Conservation (phyloP, 2,888 invertebrate species). For the Xylota sylvarum region DNA sequence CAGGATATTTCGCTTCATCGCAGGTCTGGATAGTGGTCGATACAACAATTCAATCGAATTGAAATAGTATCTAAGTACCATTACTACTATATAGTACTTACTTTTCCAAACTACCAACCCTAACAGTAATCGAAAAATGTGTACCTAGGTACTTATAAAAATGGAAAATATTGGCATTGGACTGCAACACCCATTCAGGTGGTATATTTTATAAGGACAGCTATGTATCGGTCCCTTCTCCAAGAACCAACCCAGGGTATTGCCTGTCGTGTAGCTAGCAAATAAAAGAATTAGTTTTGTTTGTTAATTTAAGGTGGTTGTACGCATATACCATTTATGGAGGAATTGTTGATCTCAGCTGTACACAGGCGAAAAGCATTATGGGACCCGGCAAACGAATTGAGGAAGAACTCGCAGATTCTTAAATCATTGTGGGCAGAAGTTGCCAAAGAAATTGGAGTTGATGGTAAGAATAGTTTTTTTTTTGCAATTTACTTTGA, state of each 20-base stretch:
- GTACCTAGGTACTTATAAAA: no score
- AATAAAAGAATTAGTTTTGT: neutral
- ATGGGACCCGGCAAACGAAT: neutral
- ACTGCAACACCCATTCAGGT: no score
- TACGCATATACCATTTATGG: neutral
- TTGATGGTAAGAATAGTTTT: neutral
- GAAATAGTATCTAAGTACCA: no score
- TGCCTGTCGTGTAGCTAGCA: neutral
- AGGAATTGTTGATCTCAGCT: neutral
- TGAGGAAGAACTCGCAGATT: neutral
- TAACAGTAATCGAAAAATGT: no score
- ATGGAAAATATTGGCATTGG: no score
- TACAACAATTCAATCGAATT: no score
- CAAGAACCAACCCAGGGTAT: neutral
- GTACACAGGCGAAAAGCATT: neutral
- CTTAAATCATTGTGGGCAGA: neutral
- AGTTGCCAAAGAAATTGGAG: neutral
- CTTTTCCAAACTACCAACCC: no score
- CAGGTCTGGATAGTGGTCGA: no score
- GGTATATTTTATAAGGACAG: no score
- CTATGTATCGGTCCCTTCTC: neutral
- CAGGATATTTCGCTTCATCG: no score
- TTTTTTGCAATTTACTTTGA: no score
- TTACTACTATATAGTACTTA: no score
- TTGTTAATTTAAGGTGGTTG: neutral